A percentile compares a stretch with the other conserved stretches of the same genome.
Evolutionary conservation across 2,797 vertebrate species (phyloP).

Genomic region (Helostoma temminkii): DNA sequence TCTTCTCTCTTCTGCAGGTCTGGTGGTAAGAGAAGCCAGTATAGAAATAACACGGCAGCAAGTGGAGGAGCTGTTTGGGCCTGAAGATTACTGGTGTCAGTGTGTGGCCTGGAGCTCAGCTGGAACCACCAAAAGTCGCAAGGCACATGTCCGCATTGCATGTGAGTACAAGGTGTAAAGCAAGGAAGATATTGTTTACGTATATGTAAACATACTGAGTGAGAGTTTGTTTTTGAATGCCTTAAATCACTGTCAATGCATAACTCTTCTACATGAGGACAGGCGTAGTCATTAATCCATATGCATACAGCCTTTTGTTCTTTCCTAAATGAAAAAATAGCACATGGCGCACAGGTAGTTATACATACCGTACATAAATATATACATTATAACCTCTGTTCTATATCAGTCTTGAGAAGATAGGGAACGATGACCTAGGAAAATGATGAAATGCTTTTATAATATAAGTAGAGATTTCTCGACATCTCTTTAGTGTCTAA

Average conservation of each 20-base stretch:
- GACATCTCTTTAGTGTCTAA: constrained; percentile 13
- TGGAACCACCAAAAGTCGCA: constrained; percentile 96
- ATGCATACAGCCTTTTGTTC: background rate
- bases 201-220: too few species aligned
- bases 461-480: constrained; percentile 17
- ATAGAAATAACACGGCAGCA: constrained; percentile 87
- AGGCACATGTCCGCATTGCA: constrained; percentile 94
- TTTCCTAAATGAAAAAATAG: background rate
- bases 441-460: constrained; percentile 17
- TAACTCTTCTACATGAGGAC: too few species aligned
- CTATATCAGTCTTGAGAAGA: constrained; percentile 13
- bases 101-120: constrained; percentile 98
- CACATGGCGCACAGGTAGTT: constrained; percentile 8
- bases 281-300: background rate
- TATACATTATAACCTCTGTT: constrained; percentile 5
- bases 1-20: constrained; percentile 73
- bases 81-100: constrained; percentile 98
- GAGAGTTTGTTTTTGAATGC: too few species aligned
- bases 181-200: background rate
- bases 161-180: constrained; percentile 87
- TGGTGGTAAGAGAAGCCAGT: constrained; percentile 94
- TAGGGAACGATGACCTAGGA: constrained; percentile 15
- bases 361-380: background rate
- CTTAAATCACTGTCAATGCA: too few species aligned
- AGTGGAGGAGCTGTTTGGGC: constrained; percentile 95